phyloP scores from a whole-genome alignment of 2,888 invertebrate species.

The Euplagia quadripunctaria region DNA sequence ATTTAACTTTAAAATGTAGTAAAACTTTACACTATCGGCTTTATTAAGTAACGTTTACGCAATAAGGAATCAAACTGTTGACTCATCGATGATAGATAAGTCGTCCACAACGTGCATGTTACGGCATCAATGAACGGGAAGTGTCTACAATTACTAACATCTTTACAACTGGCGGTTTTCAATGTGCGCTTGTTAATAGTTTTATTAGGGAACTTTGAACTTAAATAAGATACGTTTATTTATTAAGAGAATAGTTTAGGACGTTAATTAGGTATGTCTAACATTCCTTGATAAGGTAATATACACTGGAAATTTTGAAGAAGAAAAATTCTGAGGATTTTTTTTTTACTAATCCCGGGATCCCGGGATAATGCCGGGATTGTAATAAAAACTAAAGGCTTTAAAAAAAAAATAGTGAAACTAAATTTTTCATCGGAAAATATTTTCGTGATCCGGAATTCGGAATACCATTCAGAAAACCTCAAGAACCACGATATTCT shows the following conservation, averaged over 20 bases:
- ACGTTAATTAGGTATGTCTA: no score
- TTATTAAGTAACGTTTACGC: conserved; percentile 6
- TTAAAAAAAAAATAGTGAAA: no score
- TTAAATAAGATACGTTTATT: not conserved
- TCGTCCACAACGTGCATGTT: conserved; percentile 9
- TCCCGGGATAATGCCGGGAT: no score
- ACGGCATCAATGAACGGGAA: conserved; percentile 7
- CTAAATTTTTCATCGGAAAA: no score
- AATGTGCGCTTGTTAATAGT: not conserved
- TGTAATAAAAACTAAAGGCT: no score
- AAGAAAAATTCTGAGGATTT: not conserved
- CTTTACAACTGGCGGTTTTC: not conserved
- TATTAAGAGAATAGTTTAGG: not conserved
- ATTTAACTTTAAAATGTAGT: not conserved
- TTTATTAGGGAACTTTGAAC: not conserved
- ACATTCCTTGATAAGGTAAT: no score
- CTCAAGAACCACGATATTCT: no score
- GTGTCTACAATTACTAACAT: conserved; percentile 9
- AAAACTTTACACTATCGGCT: not conserved
- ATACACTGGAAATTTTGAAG: no score
- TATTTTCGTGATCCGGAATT: no score
- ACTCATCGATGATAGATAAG: conserved; percentile 17
- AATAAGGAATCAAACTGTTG: conserved; percentile 5
- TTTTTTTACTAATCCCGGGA: not conserved
- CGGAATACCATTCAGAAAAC: no score